phyloP scores from a whole-genome alignment of 2,888 invertebrate genomes.

The Papilio gigon region DNA sequence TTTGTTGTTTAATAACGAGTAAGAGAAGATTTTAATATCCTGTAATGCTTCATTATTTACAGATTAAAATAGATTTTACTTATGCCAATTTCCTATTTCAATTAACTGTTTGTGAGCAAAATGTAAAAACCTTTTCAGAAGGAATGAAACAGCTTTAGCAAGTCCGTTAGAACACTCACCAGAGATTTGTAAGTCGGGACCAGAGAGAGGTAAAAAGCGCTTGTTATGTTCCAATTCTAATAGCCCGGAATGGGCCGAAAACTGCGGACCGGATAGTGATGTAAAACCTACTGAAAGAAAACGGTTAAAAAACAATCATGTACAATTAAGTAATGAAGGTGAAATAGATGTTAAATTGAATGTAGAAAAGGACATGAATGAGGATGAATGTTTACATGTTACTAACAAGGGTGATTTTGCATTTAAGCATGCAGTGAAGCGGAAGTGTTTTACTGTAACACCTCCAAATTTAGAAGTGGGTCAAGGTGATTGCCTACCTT shows the following conservation, averaged over 20 bases:
- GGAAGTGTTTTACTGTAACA: slow-evolving; percentile 65
- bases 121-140: slow-evolving; percentile 57
- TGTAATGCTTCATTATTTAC: not conserved
- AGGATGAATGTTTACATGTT: slow-evolving; percentile 53
- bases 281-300: slow-evolving; percentile 52
- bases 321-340: slow-evolving; percentile 30
- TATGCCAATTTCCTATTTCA: not conserved
- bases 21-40: no score
- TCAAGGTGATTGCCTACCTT: slow-evolving; percentile 76
- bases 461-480: slow-evolving; percentile 73
- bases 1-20: not conserved
- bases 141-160: slow-evolving; percentile 56
- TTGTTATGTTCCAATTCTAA: slow-evolving; percentile 57
- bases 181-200: slow-evolving; percentile 55
- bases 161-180: slow-evolving; percentile 64
- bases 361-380: slow-evolving; percentile 42
- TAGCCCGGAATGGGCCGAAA: slow-evolving; percentile 77
- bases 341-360: slow-evolving; percentile 22
- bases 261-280: slow-evolving; percentile 63
- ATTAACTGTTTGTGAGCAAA: not conserved
- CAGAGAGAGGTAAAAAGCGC: slow-evolving; percentile 59
- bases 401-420: slow-evolving; percentile 67
- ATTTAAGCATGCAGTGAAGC: slow-evolving; percentile 52
- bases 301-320: slow-evolving; percentile 51
- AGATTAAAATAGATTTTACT: not conserved